Evolutionary conservation across 1,140 invertebrate genomes (phyloP).

Genomic region (Drusus annulatus): DNA sequence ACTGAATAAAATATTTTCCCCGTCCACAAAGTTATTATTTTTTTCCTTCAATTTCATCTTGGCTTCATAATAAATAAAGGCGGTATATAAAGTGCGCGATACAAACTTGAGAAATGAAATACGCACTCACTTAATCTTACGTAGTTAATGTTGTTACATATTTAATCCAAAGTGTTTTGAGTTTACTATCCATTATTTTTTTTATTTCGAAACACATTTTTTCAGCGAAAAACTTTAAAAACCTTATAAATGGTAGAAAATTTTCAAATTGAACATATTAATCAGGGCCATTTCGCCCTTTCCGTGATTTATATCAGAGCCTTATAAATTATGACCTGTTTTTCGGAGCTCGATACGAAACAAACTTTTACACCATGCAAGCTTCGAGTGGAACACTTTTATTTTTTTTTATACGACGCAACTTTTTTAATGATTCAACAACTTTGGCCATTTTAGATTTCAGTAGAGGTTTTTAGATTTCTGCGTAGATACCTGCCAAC

Average conservation of each 20-base stretch:
- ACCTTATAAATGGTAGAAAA: conserved; percentile 33
- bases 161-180: conserved; percentile 9
- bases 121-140: too few species aligned
- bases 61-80: too few species aligned
- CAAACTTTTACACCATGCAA: conserved; percentile 36
- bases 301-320: conserved; percentile 39
- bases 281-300: conserved; percentile 37
- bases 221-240: not conserved
- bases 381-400: conserved; percentile 21
- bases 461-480: not conserved
- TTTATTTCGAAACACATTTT: not conserved
- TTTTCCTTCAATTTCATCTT: too few species aligned
- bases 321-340: conserved; percentile 46
- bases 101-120: too few species aligned
- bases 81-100: too few species aligned
- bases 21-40: too few species aligned
- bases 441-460: conserved; percentile 2
- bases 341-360: conserved; percentile 33
- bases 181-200: not conserved
- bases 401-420: conserved; percentile 18
- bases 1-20: too few species aligned
- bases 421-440: conserved; percentile 22
- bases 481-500: too few species aligned
- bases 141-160: not conserved
- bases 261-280: conserved; percentile 50